Evolutionary conservation across 2,888 invertebrate genomes (phyloP).

Genomic region (Caenorhabditis doughertyi): DNA sequence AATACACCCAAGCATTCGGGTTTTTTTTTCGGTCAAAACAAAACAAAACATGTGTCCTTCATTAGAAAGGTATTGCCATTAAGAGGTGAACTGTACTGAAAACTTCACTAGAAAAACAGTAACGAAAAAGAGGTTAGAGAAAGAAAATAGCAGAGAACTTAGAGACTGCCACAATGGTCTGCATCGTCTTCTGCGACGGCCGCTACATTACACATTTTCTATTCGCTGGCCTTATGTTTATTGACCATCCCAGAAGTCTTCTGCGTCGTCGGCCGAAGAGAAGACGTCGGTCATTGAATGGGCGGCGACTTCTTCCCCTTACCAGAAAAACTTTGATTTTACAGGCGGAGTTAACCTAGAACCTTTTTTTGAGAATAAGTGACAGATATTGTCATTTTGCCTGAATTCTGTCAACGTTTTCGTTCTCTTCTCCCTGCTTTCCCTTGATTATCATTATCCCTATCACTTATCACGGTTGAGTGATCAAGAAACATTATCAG

Average conservation of each 20-base stretch:
- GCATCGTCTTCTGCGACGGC: neutral
- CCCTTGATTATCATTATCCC: neutral
- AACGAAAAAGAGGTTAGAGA: neutral
- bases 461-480: neutral
- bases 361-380: conserved; percentile 24
- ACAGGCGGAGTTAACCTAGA: conserved; percentile 49
- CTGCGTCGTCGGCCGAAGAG: conserved; percentile 21
- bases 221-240: conserved; percentile 23
- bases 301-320: conserved; percentile 34
- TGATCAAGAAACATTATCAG: conserved; percentile 23
- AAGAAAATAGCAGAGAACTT: neutral
- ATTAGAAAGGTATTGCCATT: neutral
- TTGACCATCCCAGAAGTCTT: conserved; percentile 47
- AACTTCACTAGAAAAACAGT: conserved; percentile 21
- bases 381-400: conserved; percentile 34
- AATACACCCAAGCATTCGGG: conserved; percentile 13
- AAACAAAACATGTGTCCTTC: conserved; percentile 17
- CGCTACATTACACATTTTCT: conserved; percentile 43
- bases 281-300: conserved; percentile 45
- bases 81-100: conserved; percentile 29
- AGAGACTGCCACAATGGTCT: conserved; percentile 27
- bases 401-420: conserved; percentile 10
- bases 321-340: conserved; percentile 46
- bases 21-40: conserved; percentile 31
- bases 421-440: neutral